Percentiles rank a stretch among this genome's conserved stretches.
Evolutionary conservation across 2,888 invertebrate species (phyloP).

Genomic region (Drepana falcataria): DNA sequence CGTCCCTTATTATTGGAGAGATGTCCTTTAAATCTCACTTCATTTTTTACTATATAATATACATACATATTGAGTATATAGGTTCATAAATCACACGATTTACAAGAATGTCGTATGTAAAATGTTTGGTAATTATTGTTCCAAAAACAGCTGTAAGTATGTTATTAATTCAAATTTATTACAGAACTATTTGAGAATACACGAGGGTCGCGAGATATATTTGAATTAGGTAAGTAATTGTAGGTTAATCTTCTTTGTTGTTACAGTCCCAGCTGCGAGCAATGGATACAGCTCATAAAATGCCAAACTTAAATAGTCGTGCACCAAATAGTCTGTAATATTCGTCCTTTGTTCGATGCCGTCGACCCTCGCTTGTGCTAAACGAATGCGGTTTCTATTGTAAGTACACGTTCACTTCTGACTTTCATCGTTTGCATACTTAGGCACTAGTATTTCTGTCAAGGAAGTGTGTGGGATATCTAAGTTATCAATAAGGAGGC

Average conservation of each 20-base stretch:
- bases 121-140: not conserved
- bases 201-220: not conserved
- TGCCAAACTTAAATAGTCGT: not conserved
- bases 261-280: not conserved
- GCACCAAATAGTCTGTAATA: conserved; percentile 10
- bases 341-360: conserved; percentile 35
- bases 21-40: too few species aligned
- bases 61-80: not conserved
- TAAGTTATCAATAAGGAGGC: too few species aligned
- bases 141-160: not conserved
- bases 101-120: not conserved
- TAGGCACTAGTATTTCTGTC: conserved; percentile 6
- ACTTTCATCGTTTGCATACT: conserved; percentile 19
- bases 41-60: too few species aligned
- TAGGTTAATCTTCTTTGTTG: not conserved
- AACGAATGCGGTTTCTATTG: conserved; percentile 34
- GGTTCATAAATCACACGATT: not conserved
- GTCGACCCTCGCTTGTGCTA: conserved; percentile 29
- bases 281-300: not conserved
- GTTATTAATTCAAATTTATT: not conserved
- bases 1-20: too few species aligned
- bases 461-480: conserved; percentile 7
- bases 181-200: not conserved
- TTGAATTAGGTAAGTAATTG: not conserved
- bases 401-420: conserved; percentile 22